Evolutionary conservation across 1,140 invertebrate genomes (phyloP).

Genomic region (Oryctes rhinoceros): DNA sequence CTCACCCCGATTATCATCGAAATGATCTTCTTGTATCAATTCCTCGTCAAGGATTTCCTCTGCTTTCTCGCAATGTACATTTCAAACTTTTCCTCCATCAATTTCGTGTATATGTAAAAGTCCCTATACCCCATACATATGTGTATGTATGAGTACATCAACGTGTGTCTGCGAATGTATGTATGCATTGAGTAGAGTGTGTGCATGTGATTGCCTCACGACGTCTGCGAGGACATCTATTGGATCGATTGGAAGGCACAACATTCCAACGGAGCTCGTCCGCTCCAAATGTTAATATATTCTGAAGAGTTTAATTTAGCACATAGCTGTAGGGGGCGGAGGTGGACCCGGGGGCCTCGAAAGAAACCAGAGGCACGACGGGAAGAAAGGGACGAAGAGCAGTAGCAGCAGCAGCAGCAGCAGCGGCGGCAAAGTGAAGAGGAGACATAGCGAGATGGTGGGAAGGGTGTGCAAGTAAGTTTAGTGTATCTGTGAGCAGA

Average conservation of each 20-base stretch:
- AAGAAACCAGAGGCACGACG: constrained; percentile 10
- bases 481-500: not conserved
- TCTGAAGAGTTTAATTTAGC: constrained; percentile 61
- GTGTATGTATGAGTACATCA: constrained; percentile 1
- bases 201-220: constrained; percentile 36
- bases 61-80: not conserved
- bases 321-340: constrained; percentile 57
- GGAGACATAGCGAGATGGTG: constrained; percentile 5
- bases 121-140: not conserved
- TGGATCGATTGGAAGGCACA: constrained; percentile 43
- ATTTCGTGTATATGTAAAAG: constrained; percentile 1
- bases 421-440: constrained; percentile 13
- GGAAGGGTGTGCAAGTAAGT: constrained; percentile 40
- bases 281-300: constrained; percentile 60
- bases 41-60: not conserved
- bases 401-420: not conserved
- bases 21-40: too few relatives aligned
- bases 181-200: constrained; percentile 7
- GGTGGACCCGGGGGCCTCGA: constrained; percentile 36
- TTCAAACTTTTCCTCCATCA: not conserved
- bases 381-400: constrained; percentile 39
- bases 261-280: constrained; percentile 46
- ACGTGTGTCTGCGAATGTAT: constrained; percentile 13
- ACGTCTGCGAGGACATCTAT: constrained; percentile 44
- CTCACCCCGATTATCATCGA: too few relatives aligned